A percentile compares a stretch with the other conserved stretches of the same genome.
These are phyloP conservation scores for Glaucomys volans DNA, from an alignment of 2,113 vertebrate species.

Conservation along the genomic window DNA sequence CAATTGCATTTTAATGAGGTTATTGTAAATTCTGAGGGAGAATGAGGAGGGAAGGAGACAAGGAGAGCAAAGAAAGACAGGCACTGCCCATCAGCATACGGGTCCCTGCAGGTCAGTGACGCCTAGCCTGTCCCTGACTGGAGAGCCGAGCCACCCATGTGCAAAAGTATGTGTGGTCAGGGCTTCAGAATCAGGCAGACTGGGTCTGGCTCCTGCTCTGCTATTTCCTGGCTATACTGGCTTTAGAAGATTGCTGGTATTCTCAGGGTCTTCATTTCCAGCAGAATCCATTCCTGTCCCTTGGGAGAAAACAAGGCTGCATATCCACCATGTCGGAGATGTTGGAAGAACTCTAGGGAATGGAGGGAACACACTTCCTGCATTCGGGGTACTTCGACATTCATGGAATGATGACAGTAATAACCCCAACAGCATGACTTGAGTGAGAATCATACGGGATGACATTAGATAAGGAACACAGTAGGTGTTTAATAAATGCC, in stretches of 20 bases:
- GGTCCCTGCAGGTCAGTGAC: neutral
- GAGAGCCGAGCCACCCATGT: accelerated
- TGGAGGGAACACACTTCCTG: neutral
- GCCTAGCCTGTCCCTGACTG: neutral
- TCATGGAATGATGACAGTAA: neutral
- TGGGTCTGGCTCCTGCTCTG: neutral
- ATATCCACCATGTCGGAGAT: accelerated
- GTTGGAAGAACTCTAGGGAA: neutral
- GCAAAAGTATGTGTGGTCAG: accelerated
- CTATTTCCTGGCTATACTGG: neutral
- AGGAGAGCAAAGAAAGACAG: neutral
- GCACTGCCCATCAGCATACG: neutral
- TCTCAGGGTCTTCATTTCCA: neutral
- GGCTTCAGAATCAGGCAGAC: neutral
- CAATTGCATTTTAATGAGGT: conserved; percentile 76
- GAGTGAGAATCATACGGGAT: accelerated
- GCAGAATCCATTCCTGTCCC: neutral
- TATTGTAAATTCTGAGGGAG: conserved; percentile 63
- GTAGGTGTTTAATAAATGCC: neutral
- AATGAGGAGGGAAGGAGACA: conserved; percentile 10
- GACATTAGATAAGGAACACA: neutral
- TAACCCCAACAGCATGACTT: no score
- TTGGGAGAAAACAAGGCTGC: neutral
- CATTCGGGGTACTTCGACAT: neutral
- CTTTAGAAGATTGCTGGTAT: neutral